Evolutionary conservation across 2,113 vertebrate species (phyloP).

Genomic region (Perca schrenkii): DNA sequence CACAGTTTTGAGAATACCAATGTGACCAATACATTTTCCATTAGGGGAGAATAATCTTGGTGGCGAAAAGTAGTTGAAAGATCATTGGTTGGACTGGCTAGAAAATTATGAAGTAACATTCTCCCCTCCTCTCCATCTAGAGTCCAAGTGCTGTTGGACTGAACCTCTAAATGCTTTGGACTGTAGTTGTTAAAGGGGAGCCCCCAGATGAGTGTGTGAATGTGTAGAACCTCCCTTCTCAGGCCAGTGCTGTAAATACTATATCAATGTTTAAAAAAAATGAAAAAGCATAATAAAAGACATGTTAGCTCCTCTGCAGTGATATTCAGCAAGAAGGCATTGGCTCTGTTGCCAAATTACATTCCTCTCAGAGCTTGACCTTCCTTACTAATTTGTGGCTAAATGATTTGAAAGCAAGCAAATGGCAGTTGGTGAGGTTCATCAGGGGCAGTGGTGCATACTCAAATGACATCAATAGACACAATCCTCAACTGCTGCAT

Average conservation of each 20-base stretch:
- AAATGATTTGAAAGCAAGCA: constrained; percentile 50
- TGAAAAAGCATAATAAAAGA: neutral
- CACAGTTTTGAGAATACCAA: no score
- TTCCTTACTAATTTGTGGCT: constrained; percentile 39
- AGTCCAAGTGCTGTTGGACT: neutral
- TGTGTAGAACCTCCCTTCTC: neutral
- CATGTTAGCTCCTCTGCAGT: neutral
- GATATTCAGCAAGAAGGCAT: neutral
- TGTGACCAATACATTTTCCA: no score
- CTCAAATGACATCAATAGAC: constrained; percentile 17
- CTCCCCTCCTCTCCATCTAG: neutral
- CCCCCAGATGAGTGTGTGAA: neutral
- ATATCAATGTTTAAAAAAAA: neutral
- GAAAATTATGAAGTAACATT: neutral
- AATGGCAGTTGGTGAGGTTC: constrained; percentile 40
- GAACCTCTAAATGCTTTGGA: neutral
- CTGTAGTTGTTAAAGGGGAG: neutral
- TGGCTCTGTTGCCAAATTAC: constrained; percentile 19
- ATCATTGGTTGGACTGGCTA: no score
- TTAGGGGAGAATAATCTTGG: neutral
- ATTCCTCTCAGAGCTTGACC: constrained; percentile 32
- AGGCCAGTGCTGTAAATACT: neutral
- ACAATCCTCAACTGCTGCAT: constrained; percentile 32
- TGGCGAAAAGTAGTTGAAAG: neutral
- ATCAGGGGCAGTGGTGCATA: constrained; percentile 10